These are phyloP conservation scores for Sebastolobus alascanus DNA, from an alignment of 2,797 vertebrate species.

Conservation along the genomic window DNA sequence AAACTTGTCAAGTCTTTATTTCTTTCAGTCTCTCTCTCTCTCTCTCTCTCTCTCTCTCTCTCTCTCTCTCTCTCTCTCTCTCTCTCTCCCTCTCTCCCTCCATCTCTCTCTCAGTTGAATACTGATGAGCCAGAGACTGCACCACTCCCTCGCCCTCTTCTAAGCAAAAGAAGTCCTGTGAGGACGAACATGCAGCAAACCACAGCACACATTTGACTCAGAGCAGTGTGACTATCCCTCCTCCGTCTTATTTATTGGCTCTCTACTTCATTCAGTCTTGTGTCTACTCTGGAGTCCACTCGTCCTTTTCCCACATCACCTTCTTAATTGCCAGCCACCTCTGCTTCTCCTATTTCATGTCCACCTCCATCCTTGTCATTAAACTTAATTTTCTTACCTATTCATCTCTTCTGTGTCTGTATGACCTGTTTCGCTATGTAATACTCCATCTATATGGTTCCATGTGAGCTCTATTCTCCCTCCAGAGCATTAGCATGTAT, in stretches of 20 bases:
- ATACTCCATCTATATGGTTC: not conserved
- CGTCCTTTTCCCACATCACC: constrained; percentile 33
- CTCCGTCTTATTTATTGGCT: constrained; percentile 52
- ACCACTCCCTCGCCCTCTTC: constrained; percentile 67
- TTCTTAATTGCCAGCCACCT: constrained; percentile 46
- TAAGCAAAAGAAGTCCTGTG: constrained; percentile 56
- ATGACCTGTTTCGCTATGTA: not conserved
- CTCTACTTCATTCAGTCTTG: constrained; percentile 44
- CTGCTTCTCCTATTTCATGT: constrained; percentile 1
- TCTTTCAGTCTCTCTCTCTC: constrained; percentile 27
- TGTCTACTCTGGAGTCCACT: constrained; percentile 50
- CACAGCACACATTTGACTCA: constrained; percentile 50
- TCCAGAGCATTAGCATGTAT: not conserved
- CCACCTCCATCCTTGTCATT: constrained; percentile 16
- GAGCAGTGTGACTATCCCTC: constrained; percentile 51
- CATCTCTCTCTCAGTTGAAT: constrained; percentile 61
- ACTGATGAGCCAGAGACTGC: constrained; percentile 74
- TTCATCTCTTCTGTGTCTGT: not conserved
- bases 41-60: constrained; percentile 21
- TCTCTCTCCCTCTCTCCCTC: not conserved
- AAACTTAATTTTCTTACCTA: not conserved
- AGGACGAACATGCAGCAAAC: constrained; percentile 55
- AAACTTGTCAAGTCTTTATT: constrained; percentile 42
- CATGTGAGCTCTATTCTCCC: not conserved
- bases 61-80: constrained; percentile 5